Percentiles rank a stretch among this genome's conserved stretches.
Conservation (phyloP, 2,113 vertebrate genomes). For the Dasypus novemcinctus region DNA sequence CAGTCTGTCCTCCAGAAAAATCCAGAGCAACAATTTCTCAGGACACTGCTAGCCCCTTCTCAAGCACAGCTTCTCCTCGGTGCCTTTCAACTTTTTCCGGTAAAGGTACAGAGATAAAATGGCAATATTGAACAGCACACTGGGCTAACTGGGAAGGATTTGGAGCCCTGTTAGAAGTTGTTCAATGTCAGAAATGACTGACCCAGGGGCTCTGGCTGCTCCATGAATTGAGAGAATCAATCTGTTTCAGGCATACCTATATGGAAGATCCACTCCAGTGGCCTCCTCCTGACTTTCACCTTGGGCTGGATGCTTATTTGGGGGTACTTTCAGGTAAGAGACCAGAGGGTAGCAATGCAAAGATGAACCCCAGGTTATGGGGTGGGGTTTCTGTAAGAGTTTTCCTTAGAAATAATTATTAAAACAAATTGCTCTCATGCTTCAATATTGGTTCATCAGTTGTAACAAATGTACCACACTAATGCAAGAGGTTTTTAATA, state of each 20-base stretch:
- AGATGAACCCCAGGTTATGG: neutral
- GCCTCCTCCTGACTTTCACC: neutral
- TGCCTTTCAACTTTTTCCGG: neutral
- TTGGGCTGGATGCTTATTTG: neutral
- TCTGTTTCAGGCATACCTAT: neutral
- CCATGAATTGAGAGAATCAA: neutral
- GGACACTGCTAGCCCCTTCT: neutral
- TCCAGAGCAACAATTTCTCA: neutral
- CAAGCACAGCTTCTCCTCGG: neutral
- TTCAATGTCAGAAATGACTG: neutral
- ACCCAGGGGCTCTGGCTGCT: no score
- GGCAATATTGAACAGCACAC: no score
- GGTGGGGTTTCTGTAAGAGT: neutral
- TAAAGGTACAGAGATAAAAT: neutral
- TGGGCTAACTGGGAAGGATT: neutral
- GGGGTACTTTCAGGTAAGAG: neutral
- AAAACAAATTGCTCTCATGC: neutral
- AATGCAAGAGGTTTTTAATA: no score
- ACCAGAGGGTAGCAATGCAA: neutral
- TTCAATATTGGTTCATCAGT: no score
- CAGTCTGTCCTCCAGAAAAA: neutral
- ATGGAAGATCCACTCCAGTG: neutral
- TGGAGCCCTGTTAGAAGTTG: neutral
- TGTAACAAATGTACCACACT: no score
- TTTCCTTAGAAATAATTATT: neutral